phyloP scores from a whole-genome alignment of 1,140 invertebrate species.

The Ridgeia piscesae region DNA sequence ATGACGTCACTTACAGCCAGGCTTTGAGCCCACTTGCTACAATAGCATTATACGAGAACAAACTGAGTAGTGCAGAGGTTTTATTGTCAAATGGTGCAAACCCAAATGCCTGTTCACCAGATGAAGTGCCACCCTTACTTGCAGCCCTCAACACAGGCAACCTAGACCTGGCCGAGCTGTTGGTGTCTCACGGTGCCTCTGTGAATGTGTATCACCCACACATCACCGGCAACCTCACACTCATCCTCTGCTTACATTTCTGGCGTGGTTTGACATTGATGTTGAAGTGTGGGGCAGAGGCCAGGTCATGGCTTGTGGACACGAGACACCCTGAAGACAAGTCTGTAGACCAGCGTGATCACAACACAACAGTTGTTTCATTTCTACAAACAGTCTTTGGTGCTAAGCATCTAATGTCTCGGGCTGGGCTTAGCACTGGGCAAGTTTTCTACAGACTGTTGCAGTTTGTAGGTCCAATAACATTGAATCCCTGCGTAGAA shows the following conservation, averaged over 20 bases:
- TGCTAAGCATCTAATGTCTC: neutral
- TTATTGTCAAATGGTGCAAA: constrained; percentile 12
- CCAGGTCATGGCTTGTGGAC: constrained; percentile 7
- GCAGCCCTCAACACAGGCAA: constrained; percentile 35
- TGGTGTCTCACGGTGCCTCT: constrained; percentile 38
- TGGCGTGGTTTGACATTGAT: constrained; percentile 14
- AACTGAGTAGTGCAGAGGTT: constrained; percentile 17
- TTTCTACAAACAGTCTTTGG: neutral
- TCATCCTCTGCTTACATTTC: constrained; percentile 24
- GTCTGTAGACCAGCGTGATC: neutral
- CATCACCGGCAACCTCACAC: constrained; percentile 38
- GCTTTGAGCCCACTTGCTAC: constrained; percentile 1
- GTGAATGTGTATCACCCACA: constrained; percentile 42
- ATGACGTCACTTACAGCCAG: constrained; percentile 3
- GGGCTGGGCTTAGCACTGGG: neutral
- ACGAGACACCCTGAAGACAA: neutral
- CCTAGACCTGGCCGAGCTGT: constrained; percentile 34
- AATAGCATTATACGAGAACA: neutral
- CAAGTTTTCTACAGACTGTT: constrained; percentile 11
- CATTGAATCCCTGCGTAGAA: neutral
- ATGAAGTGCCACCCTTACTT: constrained; percentile 37
- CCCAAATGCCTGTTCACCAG: neutral
- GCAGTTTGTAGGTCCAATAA: constrained; percentile 5
- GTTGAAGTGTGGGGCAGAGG: constrained; percentile 25
- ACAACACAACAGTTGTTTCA: neutral